phyloP scores from a whole-genome alignment of 2,888 invertebrate genomes.

The Heteropelma amictum region DNA sequence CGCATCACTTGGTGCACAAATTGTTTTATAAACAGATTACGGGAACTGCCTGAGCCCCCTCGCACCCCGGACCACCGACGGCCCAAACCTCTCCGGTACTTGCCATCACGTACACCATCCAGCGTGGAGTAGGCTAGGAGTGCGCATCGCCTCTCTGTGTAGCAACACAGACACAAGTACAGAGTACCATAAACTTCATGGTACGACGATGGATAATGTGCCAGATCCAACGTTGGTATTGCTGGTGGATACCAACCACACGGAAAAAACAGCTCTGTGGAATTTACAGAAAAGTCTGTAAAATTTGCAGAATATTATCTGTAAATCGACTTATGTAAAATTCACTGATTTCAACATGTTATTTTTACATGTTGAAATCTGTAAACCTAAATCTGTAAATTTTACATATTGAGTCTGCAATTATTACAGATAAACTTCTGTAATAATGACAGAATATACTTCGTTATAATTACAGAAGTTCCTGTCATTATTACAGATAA shows the following conservation, averaged over 20 bases:
- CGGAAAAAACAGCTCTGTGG: no score
- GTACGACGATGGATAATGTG: slow-evolving; percentile 52
- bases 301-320: no score
- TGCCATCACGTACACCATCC: slow-evolving; percentile 60
- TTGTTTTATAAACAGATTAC: slow-evolving; percentile 91
- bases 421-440: no score
- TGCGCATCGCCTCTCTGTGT: slow-evolving; percentile 4
- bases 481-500: no score
- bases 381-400: no score
- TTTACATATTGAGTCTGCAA: no score
- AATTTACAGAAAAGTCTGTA: no score
- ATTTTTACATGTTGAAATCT: no score
- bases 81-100: slow-evolving; percentile 1
- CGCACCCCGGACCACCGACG: slow-evolving; percentile 78
- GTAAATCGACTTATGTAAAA: no score
- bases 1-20: slow-evolving; percentile 87
- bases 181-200: slow-evolving; percentile 47
- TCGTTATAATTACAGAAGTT: no score
- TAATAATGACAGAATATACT: no score
- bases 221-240: slow-evolving; percentile 34
- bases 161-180: slow-evolving; percentile 34
- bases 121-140: slow-evolving; percentile 15
- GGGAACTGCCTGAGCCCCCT: slow-evolving; percentile 80
- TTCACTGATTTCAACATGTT: no score
- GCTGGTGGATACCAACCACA: slow-evolving; percentile 15